Percentiles rank a stretch among this genome's conserved stretches.
Conservation (phyloP, 2,888 invertebrate genomes). For the Microplitis manilae region DNA sequence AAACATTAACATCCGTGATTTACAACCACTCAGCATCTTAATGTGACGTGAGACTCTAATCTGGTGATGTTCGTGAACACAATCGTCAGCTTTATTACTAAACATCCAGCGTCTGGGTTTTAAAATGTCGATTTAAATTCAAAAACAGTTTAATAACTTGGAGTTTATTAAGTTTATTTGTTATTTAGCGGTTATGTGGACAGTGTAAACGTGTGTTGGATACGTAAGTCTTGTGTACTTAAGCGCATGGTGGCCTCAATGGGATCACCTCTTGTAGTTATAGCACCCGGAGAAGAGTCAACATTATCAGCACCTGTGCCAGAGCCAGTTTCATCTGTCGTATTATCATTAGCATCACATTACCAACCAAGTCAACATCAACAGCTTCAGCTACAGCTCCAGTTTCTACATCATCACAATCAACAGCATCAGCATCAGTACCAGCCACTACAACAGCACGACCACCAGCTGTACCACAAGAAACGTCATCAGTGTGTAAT, state of each 20-base stretch:
- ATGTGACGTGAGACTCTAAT: too few species aligned
- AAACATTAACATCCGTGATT: background rate
- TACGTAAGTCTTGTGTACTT: conserved; percentile 29
- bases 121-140: background rate
- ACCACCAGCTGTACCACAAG: conserved; percentile 7
- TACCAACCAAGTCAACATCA: conserved; percentile 5
- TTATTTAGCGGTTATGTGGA: background rate
- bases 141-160: background rate
- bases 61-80: too few species aligned
- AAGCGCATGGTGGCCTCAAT: conserved; percentile 43
- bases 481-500: conserved; percentile 13
- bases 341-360: conserved; percentile 21
- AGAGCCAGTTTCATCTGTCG: conserved; percentile 16
- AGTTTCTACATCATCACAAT: background rate
- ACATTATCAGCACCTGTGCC: conserved; percentile 39
- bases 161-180: background rate
- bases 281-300: conserved; percentile 41
- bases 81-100: too few species aligned
- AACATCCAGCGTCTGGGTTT: too few species aligned
- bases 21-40: background rate
- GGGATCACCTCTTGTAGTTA: conserved; percentile 42
- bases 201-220: background rate
- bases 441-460: background rate
- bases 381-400: background rate
- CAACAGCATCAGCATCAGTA: background rate